These are phyloP conservation scores for Elysia crispata DNA, from an alignment of 2,888 invertebrate species.

Conservation along the genomic window DNA sequence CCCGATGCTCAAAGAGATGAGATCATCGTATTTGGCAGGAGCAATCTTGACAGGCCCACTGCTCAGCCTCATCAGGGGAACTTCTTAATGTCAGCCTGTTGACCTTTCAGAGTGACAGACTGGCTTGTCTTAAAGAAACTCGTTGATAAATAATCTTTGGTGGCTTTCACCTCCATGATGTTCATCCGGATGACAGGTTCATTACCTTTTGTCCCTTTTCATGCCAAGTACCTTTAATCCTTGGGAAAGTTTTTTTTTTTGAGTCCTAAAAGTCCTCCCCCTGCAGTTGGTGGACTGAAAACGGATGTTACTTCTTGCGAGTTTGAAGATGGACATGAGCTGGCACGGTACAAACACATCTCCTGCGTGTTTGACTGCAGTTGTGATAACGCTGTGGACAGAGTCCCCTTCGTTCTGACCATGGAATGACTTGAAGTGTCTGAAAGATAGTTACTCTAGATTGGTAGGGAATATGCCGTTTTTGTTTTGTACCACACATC, in stretches of 20 bases:
- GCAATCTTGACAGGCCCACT: not conserved
- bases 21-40: not conserved
- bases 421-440: no score
- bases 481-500: no score
- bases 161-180: not conserved
- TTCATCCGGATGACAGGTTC: conserved; percentile 3
- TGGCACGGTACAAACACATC: not conserved
- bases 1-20: not conserved
- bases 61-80: conserved; percentile 3
- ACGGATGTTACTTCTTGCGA: conserved; percentile 16
- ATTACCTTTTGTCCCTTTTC: not conserved
- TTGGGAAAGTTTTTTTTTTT: conserved; percentile 11
- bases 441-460: no score
- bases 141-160: not conserved
- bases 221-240: not conserved
- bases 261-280: conserved; percentile 3
- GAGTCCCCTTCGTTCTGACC: no score
- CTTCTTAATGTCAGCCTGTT: not conserved
- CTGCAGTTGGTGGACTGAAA: conserved; percentile 3
- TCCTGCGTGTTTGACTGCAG: not conserved
- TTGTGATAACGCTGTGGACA: not conserved
- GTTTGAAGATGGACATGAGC: conserved; percentile 13
- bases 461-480: no score
- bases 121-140: not conserved
- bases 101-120: not conserved